Conservation (phyloP, 2,797 vertebrate genomes). For the Pelochelys cantorii region DNA sequence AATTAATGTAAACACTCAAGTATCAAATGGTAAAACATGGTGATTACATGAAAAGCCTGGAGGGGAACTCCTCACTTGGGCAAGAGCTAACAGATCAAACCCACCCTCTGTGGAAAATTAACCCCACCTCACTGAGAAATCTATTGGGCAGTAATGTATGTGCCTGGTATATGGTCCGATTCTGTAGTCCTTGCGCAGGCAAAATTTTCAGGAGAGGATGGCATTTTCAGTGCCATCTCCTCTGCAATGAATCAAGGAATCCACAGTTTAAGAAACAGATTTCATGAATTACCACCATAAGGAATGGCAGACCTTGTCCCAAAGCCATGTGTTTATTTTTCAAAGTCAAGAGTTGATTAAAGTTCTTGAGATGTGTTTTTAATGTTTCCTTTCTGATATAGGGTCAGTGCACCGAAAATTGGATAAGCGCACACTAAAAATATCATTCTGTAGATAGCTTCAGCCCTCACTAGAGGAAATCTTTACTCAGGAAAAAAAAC, state of each 20-base stretch:
- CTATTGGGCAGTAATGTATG: constrained; percentile 53
- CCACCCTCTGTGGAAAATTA: constrained; percentile 72
- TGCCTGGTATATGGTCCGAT: constrained; percentile 68
- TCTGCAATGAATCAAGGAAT: constrained; percentile 43
- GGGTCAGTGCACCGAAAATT: constrained; percentile 60
- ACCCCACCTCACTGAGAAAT: constrained; percentile 43
- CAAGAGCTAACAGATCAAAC: constrained; percentile 48
- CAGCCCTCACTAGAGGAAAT: constrained; percentile 69
- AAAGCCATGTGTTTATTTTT: constrained; percentile 62
- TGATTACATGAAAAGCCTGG: background rate
- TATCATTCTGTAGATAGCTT: constrained; percentile 54
- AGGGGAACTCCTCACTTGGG: background rate
- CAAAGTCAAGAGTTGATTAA: constrained; percentile 62
- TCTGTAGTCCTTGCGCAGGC: constrained; percentile 47
- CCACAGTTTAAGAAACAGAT: constrained; percentile 51
- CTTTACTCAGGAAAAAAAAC: constrained; percentile 30
- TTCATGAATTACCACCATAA: constrained; percentile 37
- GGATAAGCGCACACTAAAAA: constrained; percentile 65
- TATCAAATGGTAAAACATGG: constrained; percentile 58
- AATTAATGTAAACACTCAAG: constrained; percentile 58
- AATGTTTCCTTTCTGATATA: constrained; percentile 41
- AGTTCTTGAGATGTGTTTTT: constrained; percentile 41
- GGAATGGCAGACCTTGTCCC: constrained; percentile 47
- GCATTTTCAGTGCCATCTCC: constrained; percentile 62
- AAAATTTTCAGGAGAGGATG: constrained; percentile 34